Evolutionary conservation across 2,888 invertebrate species (phyloP).

Genomic region (Eutolmus rufibarbis): DNA sequence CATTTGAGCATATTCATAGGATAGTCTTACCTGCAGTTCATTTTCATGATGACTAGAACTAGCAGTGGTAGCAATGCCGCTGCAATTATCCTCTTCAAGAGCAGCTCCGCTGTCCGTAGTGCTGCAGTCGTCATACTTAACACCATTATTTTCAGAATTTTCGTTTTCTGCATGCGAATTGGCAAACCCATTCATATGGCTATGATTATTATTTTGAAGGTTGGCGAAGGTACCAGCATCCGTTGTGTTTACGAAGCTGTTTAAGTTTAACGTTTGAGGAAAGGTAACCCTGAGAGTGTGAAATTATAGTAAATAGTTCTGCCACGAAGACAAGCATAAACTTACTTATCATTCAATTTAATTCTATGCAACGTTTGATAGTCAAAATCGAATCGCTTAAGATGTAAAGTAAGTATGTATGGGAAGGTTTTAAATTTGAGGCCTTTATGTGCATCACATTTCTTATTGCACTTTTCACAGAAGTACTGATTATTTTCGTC

Average conservation of each 20-base stretch:
- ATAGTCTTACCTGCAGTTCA: constrained; percentile 53
- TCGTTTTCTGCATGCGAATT: constrained; percentile 61
- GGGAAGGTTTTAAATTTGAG: constrained; percentile 86
- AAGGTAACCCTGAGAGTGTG: constrained; percentile 73
- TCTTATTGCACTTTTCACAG: constrained; percentile 85
- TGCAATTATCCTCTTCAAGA: constrained; percentile 69
- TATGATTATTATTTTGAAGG: constrained; percentile 50
- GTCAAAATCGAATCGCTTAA: constrained; percentile 91
- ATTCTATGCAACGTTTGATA: constrained; percentile 83
- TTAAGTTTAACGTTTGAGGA: constrained; percentile 80
- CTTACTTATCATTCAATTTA: constrained; percentile 85
- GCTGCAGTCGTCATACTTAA: constrained; percentile 70
- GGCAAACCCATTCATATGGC: constrained; percentile 52
- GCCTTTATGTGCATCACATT: constrained; percentile 90
- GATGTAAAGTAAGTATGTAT: constrained; percentile 83
- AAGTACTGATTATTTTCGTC: constrained; percentile 86
- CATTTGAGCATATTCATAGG: not conserved
- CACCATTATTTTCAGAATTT: constrained; percentile 59
- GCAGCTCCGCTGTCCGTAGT: constrained; percentile 76
- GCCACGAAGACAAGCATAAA: not conserved
- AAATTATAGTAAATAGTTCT: not conserved
- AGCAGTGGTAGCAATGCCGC: constrained; percentile 61
- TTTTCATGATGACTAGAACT: constrained; percentile 60
- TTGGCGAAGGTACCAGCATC: constrained; percentile 50
- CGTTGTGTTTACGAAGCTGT: constrained; percentile 70